Conservation (phyloP, 2,888 invertebrate species). For the Sminthurides aquaticus region DNA sequence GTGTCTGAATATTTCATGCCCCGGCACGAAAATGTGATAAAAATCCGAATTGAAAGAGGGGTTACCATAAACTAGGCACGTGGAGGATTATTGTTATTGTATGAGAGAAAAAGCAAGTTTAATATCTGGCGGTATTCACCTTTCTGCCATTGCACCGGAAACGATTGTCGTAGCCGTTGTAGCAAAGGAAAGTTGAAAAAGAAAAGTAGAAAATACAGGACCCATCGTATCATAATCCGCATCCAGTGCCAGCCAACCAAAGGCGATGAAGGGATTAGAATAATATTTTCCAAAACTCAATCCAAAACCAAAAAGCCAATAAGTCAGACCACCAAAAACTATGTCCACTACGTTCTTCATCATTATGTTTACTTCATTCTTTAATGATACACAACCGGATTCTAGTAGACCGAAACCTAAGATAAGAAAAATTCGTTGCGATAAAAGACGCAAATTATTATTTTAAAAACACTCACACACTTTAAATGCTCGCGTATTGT, state of each 20-base stretch:
- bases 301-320: conserved; percentile 92
- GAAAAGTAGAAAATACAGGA: conserved; percentile 74
- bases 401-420: conserved; percentile 88
- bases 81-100: too few species aligned
- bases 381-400: conserved; percentile 83
- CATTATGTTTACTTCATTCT: conserved; percentile 95
- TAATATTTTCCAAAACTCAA: conserved; percentile 71
- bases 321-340: conserved; percentile 81
- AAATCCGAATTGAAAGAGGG: too few species aligned
- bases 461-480: too few species aligned
- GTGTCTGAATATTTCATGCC: neutral
- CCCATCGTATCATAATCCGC: conserved; percentile 68
- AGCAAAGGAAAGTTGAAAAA: conserved; percentile 84
- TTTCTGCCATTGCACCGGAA: conserved; percentile 89
- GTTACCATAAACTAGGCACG: too few species aligned
- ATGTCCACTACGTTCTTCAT: conserved; percentile 94
- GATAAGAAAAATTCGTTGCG: conserved; percentile 12
- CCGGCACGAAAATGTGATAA: too few species aligned
- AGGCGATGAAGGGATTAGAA: conserved; percentile 71
- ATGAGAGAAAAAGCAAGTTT: too few species aligned
- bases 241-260: conserved; percentile 76
- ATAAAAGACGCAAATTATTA: too few species aligned
- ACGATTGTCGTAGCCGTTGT: conserved; percentile 86
- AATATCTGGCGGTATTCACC: conserved; percentile 50
- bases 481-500: too few species aligned